Evolutionary conservation across 2,797 vertebrate genomes (phyloP), one percentile per base, ranked within the genome.

Genomic region (Nothura maculosa): DNA sequence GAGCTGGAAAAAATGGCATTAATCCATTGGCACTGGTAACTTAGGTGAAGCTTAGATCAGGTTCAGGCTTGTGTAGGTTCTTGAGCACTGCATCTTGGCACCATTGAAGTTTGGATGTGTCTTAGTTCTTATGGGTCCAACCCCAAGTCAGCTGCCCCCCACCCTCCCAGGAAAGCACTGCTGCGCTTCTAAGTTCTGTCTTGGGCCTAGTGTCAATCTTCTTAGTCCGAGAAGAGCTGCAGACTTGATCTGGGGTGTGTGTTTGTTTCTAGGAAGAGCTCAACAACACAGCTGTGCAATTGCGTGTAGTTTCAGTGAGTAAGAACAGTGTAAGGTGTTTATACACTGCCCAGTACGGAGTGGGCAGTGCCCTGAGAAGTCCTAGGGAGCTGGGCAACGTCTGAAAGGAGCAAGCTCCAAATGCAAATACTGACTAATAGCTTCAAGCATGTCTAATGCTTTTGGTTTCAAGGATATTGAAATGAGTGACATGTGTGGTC

Each of bases 371-470:
- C 70, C 34, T 52, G 2, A 60, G 50, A 63, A 69, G 50, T 30
- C 54, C 54, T 0, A 0, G 18, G 62, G 14, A 86, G 30, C 20
- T 48, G 43, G 12, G 45, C 24, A 9, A 18, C n/a, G 19, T 43
- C 57, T 0, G 1, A 50, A 87, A 91, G 69, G 38, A 87, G n/a
- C 42, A 85, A 68, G 24, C 54, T 84, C 87, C 34, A 64, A 87
- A 93, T 77, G 25, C 45, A 92, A 52, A 83, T 3, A 27, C 24
- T 90, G 76, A 85, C 62, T 81, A 91, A 94, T 16, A 78, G 62
- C 89, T 96, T 89, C 85, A 83, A 54, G 55, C 21, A 55, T 85
- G 66, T 78, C 75, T 54, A 94, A 81, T 89, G 76, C n/a, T 89
- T 93, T 27, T 73, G 89, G 42, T 89, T 92, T 92, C 69, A 74